A percentile compares a stretch with the other conserved stretches of the same genome.
phyloP scores from a whole-genome alignment of 92 coral and sea anemone genomes.

The Heteractis magnifica region DNA sequence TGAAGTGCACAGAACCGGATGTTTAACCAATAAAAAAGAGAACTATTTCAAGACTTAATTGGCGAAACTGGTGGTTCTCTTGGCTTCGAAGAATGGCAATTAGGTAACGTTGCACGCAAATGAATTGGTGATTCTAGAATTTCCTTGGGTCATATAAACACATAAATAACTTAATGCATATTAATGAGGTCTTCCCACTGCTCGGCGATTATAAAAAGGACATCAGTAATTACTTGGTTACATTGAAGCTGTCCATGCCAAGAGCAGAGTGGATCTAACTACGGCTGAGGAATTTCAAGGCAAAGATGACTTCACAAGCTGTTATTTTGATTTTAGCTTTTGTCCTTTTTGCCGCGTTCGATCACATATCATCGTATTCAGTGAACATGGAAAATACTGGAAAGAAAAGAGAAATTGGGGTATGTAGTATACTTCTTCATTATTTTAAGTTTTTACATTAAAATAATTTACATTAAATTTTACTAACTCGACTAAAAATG shows the following conservation, averaged over 20 bases:
- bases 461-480: no score
- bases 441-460: neutral
- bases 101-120: conserved; percentile 1
- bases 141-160: neutral
- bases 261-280: neutral
- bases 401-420: neutral
- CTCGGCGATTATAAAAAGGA: neutral
- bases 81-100: neutral
- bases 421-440: neutral
- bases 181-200: neutral
- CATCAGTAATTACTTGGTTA: neutral
- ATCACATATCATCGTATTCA: neutral
- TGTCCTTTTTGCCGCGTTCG: neutral
- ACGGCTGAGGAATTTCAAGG: neutral
- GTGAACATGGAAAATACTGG: neutral
- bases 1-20: conserved; percentile 1
- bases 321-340: neutral
- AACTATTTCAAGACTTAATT: neutral
- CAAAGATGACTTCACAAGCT: neutral
- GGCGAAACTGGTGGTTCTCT: neutral
- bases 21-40: neutral
- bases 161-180: neutral
- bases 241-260: neutral
- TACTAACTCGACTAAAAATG: neutral
- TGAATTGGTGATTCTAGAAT: neutral